Evolutionary conservation across 2,888 invertebrate species (phyloP).

Genomic region (Branchellion lobata): DNA sequence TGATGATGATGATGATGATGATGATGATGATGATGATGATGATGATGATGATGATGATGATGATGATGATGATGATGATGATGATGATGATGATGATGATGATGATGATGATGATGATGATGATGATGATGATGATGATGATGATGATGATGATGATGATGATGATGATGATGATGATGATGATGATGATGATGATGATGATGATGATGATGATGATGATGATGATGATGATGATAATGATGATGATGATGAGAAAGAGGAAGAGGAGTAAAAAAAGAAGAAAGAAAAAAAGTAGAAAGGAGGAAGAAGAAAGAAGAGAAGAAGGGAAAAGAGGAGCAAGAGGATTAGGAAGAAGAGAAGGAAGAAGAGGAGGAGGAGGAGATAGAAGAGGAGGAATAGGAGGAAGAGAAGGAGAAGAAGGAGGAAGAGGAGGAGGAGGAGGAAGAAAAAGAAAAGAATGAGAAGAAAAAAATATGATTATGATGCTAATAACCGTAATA

Average conservation of each 20-base stretch:
- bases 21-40: slow-evolving; percentile 24
- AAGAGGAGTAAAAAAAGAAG: not conserved
- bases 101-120: slow-evolving; percentile 2
- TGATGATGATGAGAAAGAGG: not conserved
- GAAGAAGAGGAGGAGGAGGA: not conserved
- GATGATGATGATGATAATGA: not conserved
- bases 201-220: not conserved
- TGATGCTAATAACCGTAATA: not conserved
- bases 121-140: slow-evolving; percentile 23
- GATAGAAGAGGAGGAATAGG: no score
- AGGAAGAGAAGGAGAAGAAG: not conserved
- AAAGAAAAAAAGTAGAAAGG: not conserved
- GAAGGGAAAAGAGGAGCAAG: not conserved
- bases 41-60: not conserved
- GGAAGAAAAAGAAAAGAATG: not conserved
- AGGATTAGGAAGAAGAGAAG: not conserved
- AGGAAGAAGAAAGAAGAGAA: not conserved
- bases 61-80: not conserved
- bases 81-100: not conserved
- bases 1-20: not conserved
- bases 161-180: not conserved
- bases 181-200: not conserved
- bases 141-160: slow-evolving; percentile 9
- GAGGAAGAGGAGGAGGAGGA: not conserved
- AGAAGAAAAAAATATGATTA: not conserved